Conservation (phyloP, 1,140 invertebrate species). For the Polyergus mexicanus region DNA sequence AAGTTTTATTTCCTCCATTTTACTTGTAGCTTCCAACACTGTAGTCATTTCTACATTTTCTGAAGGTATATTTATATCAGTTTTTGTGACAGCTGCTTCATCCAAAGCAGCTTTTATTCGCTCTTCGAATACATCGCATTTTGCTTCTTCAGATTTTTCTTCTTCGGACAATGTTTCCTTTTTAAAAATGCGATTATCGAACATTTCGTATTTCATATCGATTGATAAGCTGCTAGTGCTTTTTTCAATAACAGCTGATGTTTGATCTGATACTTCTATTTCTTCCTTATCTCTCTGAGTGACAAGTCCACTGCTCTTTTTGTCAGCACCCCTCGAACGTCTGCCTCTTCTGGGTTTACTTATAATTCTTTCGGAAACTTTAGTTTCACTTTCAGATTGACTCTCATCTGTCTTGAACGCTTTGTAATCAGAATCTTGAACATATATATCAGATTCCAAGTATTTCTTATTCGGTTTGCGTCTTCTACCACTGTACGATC, state of each 20-base stretch:
- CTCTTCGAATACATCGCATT: constrained; percentile 36
- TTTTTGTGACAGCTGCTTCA: not conserved
- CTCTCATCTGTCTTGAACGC: constrained; percentile 80
- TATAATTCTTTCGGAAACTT: constrained; percentile 58
- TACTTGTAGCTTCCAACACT: not conserved
- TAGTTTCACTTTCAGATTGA: constrained; percentile 81
- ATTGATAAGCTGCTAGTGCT: constrained; percentile 46
- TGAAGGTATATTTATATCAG: not conserved
- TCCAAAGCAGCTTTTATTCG: constrained; percentile 1
- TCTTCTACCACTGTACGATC: constrained; percentile 77
- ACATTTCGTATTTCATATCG: constrained; percentile 46
- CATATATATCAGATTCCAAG: constrained; percentile 77
- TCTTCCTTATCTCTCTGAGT: constrained; percentile 65
- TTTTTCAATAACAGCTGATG: constrained; percentile 63
- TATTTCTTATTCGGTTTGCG: constrained; percentile 81
- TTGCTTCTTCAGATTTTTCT: constrained; percentile 42
- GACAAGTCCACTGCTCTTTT: constrained; percentile 42
- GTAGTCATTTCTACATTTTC: constrained; percentile 17
- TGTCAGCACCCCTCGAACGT: constrained; percentile 60
- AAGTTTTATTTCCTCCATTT: constrained; percentile 20
- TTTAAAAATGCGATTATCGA: constrained; percentile 29
- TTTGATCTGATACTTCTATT: constrained; percentile 73
- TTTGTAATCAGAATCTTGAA: constrained; percentile 76
- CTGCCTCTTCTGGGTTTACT: constrained; percentile 71
- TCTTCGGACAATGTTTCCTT: constrained; percentile 30